Evolutionary conservation across 2,113 vertebrate genomes (phyloP), one percentile per base, ranked within the genome.

Genomic region (Atherinomorus stipes): DNA sequence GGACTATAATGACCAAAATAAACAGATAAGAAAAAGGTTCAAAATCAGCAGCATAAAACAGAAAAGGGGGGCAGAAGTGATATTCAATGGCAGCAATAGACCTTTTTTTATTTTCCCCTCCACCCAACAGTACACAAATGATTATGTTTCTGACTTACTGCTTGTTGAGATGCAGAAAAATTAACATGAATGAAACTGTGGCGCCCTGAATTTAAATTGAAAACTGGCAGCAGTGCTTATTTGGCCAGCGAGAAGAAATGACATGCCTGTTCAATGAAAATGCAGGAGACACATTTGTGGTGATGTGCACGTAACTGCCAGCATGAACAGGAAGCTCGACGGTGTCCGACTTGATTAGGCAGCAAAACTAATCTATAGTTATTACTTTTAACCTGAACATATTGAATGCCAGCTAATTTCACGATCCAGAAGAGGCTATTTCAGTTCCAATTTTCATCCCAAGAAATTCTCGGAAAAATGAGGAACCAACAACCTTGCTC

Each of bases 121-220:
- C 9, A 34, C 31, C 31, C 31, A 34, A 34, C 5, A 4, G 9
- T 34, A 7, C 8, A 34, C 9, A 34, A 34, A 65, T 25, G 42
- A 37, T 63, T 11, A 64, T 26, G n/a, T 38, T 37, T 31, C 57
- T 7, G 11, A 22, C 56, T 28, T 52, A 16, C 63, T 25, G 52
- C 31, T 34, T 34, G 31, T 7, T 34, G 8, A 34, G 31, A 53
- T 38, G 42, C 7, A 9, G 4, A 8, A 31, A 65, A 49, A 51
- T 21, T 21, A 56, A n/a, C 37, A 2, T 9, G 15, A 50, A 58
- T 53, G 26, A 58, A 59, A 74, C 7, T 5, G 31, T 12, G 23
- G 58, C 38, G n/a, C 49, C 4, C 7, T 50, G n/a, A 67, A 77
- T 67, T 49, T 13, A 58, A 77, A 67, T 58, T 28, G 31, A 58